phyloP scores from a whole-genome alignment of 1,140 invertebrate genomes.

The Drosophila kikkawai region DNA sequence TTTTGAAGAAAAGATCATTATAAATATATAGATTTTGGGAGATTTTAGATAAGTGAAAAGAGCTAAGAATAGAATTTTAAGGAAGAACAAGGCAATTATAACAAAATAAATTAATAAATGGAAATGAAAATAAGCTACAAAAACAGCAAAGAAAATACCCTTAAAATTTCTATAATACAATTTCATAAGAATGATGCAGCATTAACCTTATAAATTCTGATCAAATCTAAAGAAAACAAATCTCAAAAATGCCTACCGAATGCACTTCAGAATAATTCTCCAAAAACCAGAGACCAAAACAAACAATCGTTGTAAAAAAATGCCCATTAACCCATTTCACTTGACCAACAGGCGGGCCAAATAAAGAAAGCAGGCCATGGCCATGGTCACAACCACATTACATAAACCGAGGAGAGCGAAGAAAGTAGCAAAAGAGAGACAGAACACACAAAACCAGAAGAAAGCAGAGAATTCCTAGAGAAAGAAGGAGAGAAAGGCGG shows the following conservation, averaged over 20 bases:
- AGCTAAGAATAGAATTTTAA: neutral
- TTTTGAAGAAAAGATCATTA: neutral
- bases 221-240: neutral
- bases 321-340: slow-evolving; percentile 75
- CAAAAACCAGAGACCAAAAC: slow-evolving; percentile 17
- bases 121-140: neutral
- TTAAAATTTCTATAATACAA: too few relatives aligned
- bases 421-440: slow-evolving; percentile 63
- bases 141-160: neutral
- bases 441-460: slow-evolving; percentile 30
- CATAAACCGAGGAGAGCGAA: slow-evolving; percentile 46
- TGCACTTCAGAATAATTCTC: slow-evolving; percentile 44
- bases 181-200: neutral
- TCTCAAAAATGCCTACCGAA: neutral
- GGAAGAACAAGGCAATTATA: neutral
- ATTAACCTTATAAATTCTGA: neutral
- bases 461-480: slow-evolving; percentile 1
- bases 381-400: slow-evolving; percentile 61
- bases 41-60: neutral
- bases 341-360: slow-evolving; percentile 54
- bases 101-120: neutral
- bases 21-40: neutral
- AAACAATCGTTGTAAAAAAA: slow-evolving; percentile 31
- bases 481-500: neutral
- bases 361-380: slow-evolving; percentile 75